phyloP scores from a whole-genome alignment of 2,113 vertebrate genomes.

The Ammodytes marinus region DNA sequence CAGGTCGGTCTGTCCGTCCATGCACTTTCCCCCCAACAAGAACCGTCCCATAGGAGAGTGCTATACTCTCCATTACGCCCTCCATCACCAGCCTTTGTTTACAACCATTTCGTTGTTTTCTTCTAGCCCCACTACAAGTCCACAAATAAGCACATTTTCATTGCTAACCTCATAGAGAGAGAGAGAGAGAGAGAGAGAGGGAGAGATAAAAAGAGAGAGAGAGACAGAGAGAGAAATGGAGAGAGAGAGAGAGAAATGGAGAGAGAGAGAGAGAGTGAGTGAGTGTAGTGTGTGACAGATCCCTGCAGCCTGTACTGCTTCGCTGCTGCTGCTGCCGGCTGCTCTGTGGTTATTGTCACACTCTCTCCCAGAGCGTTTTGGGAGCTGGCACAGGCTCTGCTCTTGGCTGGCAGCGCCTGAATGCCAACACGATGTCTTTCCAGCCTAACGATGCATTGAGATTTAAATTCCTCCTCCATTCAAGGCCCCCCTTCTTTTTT shows the following conservation, averaged over 20 bases:
- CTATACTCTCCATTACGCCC: conserved; percentile 50
- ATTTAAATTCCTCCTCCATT: conserved; percentile 79
- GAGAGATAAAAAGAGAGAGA: too few species aligned
- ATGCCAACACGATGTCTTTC: conserved; percentile 73
- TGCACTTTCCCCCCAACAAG: conserved; percentile 37
- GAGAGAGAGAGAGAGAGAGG: too few species aligned
- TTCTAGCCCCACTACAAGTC: background rate
- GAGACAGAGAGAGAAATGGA: too few species aligned
- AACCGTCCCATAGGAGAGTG: conserved; percentile 36
- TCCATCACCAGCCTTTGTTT: conserved; percentile 37
- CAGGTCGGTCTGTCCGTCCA: conserved; percentile 7
- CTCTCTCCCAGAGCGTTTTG: conserved; percentile 47
- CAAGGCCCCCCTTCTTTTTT: conserved; percentile 22
- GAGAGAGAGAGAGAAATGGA: too few species aligned
- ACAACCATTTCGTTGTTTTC: conserved; percentile 19
- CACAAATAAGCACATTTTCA: conserved; percentile 35
- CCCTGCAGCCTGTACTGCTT: conserved; percentile 63
- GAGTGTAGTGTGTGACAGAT: conserved; percentile 62
- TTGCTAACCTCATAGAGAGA: conserved; percentile 32
- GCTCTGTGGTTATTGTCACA: conserved; percentile 68
- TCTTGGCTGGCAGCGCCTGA: conserved; percentile 59
- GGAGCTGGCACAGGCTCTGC: conserved; percentile 58
- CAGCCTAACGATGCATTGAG: conserved; percentile 71
- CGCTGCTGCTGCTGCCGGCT: conserved; percentile 18
- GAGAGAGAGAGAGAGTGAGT: background rate